Base-by-base conservation (phyloP, 92 coral and sea anemone species). In the Siderastrea radians region DNA sequence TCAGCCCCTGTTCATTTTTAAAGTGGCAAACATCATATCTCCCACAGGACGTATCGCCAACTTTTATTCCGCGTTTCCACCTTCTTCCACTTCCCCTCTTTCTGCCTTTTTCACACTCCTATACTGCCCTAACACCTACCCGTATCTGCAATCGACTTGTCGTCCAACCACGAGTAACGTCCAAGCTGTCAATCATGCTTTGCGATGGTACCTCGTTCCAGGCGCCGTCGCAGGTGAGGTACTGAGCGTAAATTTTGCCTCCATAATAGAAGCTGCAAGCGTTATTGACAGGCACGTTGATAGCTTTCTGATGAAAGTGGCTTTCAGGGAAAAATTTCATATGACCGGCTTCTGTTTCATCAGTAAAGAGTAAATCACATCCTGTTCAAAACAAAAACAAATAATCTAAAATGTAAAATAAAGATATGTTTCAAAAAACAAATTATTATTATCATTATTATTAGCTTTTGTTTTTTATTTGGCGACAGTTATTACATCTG, bases 181-280 rank as follows among this genome's bases (percentile, higher is more conserved):
- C 74, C 5, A 74, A 50, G 2, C 48, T 74, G 16, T 19, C 73
- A 1, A 49, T 63, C 44, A 63, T 55, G 2, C 3, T 44, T 14
- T 13, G 15, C 1, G 72, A 10, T 52, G 54, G 2, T 13, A 84
- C 15, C 10, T 63, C 13, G 13, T 3, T 74, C 87, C 87, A 84
- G 61, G 69, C 7, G n/a, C 87, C 87, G 2, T 48, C 78, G 54
- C 87, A 84, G 55, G 9, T 62, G 10, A 84, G 62, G 62, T 84
- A 84, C 52, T 74, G 79, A 5, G 51, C 62, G 38, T 60, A 60
- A 4, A 64, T 45, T 6, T 52, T 43, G 15, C 15, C 50, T 9
- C 61, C 80, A 53, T 47, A 84, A 49, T 49, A 26, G 17, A 84
- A 74, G 71, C 72, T 60, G 17, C 87, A 84, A 1, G 47, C 74